Base-by-base conservation (phyloP, 92 coral and sea anemone genomes). In the Parazoanthus atlanticus region DNA sequence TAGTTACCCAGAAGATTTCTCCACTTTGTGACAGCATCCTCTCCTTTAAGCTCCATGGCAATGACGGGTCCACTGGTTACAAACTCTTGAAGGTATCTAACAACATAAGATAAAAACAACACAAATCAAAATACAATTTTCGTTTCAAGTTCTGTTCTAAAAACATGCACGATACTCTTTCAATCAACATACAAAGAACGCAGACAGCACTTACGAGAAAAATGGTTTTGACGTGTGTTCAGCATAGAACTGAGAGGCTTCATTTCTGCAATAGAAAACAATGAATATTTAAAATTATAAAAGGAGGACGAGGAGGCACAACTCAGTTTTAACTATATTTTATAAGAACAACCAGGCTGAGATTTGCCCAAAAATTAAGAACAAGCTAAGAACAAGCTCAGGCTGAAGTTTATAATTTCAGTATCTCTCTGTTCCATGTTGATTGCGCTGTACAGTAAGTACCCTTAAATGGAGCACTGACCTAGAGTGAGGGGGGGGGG, bases 1-100 rank as follows among this genome's bases (percentile, higher is more conserved):
- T 19, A 49, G 10, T 47, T 91, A 94, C 97, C 97, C 47, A 94
- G 84, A 23, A 96, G 41, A 46, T 93, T 88, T 74, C 93, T 93
- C 99, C 96, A 96, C 47, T 93, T 94, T n/a, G 91, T 85, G 32
- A 96, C 90, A 28, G 93, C 95, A 80, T 91, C 90, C 56, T 88
- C 64, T 25, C 95, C 98, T 83, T 95, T 96, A 40, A 96, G 92
- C 78, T 96, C 99, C 94, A 96, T 77, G 64, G 94, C 99, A 61
- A 96, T 93, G 38, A 95, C 93, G 26, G 98, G 96, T 56, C 99
- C 99, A 93, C 95, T 92, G 52, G 94, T 92, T 13, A 96, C 72
- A 75, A 92, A 93, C 86, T 94, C 94, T 78, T 93, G 90, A 32
- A 93, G 85, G 54, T 86, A 78, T 71, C 99, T 96, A n/a, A 1